Evolutionary conservation across 2,888 invertebrate species (phyloP), one percentile per base, ranked within the genome.

Genomic region (Chloroclysta siterata): DNA sequence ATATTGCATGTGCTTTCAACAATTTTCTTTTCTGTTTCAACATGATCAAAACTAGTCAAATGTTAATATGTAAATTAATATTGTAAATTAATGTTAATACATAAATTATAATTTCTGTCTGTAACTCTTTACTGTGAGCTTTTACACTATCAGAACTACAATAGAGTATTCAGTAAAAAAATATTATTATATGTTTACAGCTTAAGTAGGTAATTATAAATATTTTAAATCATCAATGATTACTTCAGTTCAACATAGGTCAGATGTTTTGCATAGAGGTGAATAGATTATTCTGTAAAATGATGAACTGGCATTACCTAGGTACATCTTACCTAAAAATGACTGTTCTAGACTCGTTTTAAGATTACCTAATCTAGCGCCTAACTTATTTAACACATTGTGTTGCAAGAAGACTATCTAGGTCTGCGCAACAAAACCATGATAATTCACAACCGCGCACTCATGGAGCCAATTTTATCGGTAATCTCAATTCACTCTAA

Each of bases 401-500:
- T 66, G 63, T 66, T 60, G 63, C 60, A 60, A 53, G 55, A 59
- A 62, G 56, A 63, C 59, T 59, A 66, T 61, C 33, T 55, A 48
- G 44, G 42, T 67, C 54, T 61, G 65, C 65, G 64, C 63, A 67
- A 57, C 58, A 56, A 64, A 57, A 66, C 64, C 66, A 69, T 64
- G 63, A 70, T 66, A 77, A 78, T 75, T 85, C 84, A 85, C 84
- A 85, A 84, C 83, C 83, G 78, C 76, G 71, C 73, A 65, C 73
- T 71, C 57, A 55, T 68, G 77, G 76, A 79, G 78, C 74, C 73
- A 76, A 74, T 68, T 67, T 71, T 73, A 77, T 83, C 70, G 39
- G 63, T 71, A 89, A 90, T 90, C 89, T 89, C 89, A 88, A 76
- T 84, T 83, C 71, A 72, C 81, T 82, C 64, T 66, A 75, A 75